Conservation (phyloP, 2,113 vertebrate genomes). For the Rhadina sibilatrix region DNA sequence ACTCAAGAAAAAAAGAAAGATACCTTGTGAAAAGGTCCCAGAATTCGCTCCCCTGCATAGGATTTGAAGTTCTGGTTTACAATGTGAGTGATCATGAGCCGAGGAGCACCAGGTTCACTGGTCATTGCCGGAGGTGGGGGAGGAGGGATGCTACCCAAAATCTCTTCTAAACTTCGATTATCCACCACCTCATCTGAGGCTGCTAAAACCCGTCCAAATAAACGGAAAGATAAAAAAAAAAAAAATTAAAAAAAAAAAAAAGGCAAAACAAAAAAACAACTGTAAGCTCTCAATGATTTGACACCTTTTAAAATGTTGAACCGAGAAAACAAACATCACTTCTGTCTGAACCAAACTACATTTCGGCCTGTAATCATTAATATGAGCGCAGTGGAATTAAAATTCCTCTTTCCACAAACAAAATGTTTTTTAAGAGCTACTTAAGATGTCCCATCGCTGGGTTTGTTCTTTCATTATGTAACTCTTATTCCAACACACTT, state of each 20-base stretch:
- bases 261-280: neutral
- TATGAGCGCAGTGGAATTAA: neutral
- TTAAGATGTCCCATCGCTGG: neutral
- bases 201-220: conserved; percentile 73
- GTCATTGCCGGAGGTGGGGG: conserved; percentile 96
- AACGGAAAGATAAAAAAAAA: conserved; percentile 10
- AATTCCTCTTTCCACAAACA: neutral
- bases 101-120: conserved; percentile 96
- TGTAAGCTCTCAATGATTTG: neutral
- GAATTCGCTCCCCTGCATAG: conserved; percentile 88
- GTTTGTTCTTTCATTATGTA: conserved; percentile 45
- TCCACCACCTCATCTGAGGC: conserved; percentile 78
- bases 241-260: neutral
- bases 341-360: neutral
- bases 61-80: conserved; percentile 99
- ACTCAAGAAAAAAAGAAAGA: neutral
- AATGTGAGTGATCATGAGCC: conserved; percentile 98
- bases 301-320: neutral
- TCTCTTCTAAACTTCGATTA: conserved; percentile 93
- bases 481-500: conserved; percentile 37
- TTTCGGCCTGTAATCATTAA: neutral
- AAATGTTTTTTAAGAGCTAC: neutral
- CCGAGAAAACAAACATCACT: neutral
- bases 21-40: conserved; percentile 99
- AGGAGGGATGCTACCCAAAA: conserved; percentile 93